phyloP scores from a whole-genome alignment of 2,797 vertebrate species.

The Sphenodon punctatus region DNA sequence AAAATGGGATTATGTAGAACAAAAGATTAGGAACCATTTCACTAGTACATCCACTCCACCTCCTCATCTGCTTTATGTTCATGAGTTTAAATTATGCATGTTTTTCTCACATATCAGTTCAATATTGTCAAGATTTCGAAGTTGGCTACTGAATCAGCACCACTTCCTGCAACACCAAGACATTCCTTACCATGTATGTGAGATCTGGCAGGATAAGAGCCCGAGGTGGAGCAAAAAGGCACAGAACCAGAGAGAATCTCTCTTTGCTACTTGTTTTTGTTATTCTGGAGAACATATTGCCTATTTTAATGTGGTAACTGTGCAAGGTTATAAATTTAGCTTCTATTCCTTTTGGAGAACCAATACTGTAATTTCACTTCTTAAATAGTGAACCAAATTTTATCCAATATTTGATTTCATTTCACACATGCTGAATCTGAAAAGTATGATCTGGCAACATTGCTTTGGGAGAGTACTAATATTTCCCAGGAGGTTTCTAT shows the following conservation, averaged over 20 bases:
- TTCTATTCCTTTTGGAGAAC: background rate
- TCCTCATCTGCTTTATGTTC: background rate
- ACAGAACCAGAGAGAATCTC: background rate
- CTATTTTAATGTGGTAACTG: no score
- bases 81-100: background rate
- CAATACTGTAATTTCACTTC: background rate
- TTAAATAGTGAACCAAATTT: constrained; percentile 18
- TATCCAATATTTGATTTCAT: constrained; percentile 9
- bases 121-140: background rate
- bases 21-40: no score
- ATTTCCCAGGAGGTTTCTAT: background rate
- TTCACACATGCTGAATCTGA: background rate
- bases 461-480: constrained; percentile 36
- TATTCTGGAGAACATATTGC: no score
- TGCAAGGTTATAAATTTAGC: constrained; percentile 23
- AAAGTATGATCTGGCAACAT: constrained; percentile 7
- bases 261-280: background rate
- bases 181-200: background rate
- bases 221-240: background rate
- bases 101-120: background rate
- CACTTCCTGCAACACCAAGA: background rate
- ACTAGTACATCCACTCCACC: background rate
- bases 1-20: no score
- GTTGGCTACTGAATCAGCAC: background rate
- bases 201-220: background rate